These are phyloP conservation scores for Coilia nasus DNA, from an alignment of 2,797 vertebrate species.

Conservation along the genomic window DNA sequence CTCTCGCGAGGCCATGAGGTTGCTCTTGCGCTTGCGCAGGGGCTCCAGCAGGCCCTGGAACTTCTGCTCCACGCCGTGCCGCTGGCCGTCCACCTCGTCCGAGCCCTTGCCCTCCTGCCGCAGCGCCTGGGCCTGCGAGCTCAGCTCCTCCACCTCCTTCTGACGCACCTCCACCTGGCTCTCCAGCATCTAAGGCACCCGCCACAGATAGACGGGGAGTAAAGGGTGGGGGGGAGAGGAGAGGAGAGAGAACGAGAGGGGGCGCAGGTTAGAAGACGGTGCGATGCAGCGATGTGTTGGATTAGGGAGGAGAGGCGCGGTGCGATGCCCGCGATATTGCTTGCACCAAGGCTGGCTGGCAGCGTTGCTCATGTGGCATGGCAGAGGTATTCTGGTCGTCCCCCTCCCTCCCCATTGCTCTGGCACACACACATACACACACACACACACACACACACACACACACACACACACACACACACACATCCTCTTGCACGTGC, in stretches of 20 bases:
- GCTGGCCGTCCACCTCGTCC: conserved; percentile 84
- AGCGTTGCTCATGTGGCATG: background rate
- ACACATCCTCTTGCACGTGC: background rate
- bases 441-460: too few species aligned
- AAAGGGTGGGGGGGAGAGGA: background rate
- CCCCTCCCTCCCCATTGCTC: background rate
- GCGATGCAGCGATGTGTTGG: too few species aligned
- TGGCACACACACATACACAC: too few species aligned
- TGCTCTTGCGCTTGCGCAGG: conserved; percentile 79
- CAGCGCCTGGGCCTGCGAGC: conserved; percentile 81
- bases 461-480: background rate
- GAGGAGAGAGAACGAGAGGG: background rate
- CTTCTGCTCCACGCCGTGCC: conserved; percentile 80
- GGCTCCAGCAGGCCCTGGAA: conserved; percentile 82
- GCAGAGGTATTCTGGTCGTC: background rate
- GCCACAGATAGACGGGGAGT: background rate
- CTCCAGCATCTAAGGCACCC: conserved; percentile 81
- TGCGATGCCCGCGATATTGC: background rate
- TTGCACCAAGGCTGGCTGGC: background rate
- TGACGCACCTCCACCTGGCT: conserved; percentile 89
- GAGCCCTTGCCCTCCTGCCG: conserved; percentile 84
- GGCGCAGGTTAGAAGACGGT: background rate
- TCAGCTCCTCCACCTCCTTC: conserved; percentile 86
- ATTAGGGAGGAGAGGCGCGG: background rate
- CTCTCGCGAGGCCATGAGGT: conserved; percentile 85